Evolutionary conservation across 1,140 invertebrate genomes (phyloP).

Genomic region (Nilaparvata lugens): DNA sequence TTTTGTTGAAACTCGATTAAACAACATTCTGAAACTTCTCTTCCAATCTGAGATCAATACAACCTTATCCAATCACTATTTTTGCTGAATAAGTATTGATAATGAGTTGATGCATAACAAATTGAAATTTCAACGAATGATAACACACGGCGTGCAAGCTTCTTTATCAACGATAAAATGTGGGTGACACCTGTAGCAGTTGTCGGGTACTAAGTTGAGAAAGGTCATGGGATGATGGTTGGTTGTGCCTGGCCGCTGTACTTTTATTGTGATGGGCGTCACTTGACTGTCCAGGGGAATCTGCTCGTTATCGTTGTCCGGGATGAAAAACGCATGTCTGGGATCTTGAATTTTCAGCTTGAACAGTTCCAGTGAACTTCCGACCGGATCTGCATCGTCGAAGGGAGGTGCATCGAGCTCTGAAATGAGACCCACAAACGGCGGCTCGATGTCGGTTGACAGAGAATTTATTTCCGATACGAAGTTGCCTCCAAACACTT

Average conservation of each 20-base stretch:
- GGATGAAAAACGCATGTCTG: slow-evolving; percentile 19
- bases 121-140: slow-evolving; percentile 10
- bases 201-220: neutral
- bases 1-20: neutral
- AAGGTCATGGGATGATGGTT: slow-evolving; percentile 11
- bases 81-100: too few species aligned
- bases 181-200: slow-evolving; percentile 19
- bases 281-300: slow-evolving; percentile 10
- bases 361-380: slow-evolving; percentile 20
- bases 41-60: too few species aligned
- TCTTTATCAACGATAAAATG: slow-evolving; percentile 20
- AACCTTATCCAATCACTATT: too few species aligned
- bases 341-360: slow-evolving; percentile 15
- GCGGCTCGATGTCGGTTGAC: neutral
- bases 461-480: too few species aligned
- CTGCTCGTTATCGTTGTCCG: neutral
- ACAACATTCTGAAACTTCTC: too few species aligned
- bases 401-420: slow-evolving; percentile 8
- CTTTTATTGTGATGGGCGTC: slow-evolving; percentile 19
- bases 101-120: too few species aligned
- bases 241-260: slow-evolving; percentile 5
- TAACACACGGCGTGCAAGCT: slow-evolving; percentile 20
- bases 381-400: slow-evolving; percentile 9
- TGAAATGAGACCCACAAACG: neutral
- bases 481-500: too few species aligned